Evolutionary conservation across 2,888 invertebrate species (phyloP).

Genomic region (Agrilus cyanescens): DNA sequence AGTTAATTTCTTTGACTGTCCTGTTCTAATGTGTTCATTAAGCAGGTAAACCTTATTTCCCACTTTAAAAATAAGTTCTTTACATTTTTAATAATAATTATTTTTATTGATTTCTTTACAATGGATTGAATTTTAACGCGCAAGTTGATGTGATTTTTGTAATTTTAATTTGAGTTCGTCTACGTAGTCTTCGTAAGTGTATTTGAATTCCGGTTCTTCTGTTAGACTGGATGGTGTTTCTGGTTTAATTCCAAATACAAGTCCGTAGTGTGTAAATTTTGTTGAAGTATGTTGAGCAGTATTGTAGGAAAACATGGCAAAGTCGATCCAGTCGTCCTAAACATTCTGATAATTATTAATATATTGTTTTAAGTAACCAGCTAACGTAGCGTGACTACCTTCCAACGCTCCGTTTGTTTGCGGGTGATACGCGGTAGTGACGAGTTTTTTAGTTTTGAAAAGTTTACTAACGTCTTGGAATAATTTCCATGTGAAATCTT

Average conservation of each 20-base stretch:
- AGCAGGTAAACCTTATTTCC: too few relatives aligned
- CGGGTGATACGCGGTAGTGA: too few relatives aligned
- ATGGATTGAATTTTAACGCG: conserved; percentile 14
- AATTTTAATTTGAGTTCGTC: conserved; percentile 17
- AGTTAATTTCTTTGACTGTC: too few relatives aligned
- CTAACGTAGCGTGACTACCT: conserved; percentile 21
- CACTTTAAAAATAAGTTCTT: background rate
- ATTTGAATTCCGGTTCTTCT: conserved; percentile 18
- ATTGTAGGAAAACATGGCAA: conserved; percentile 20
- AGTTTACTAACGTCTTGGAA: too few relatives aligned
- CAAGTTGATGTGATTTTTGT: conserved; percentile 16
- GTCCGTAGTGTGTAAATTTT: conserved; percentile 14
- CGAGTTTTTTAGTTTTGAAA: too few relatives aligned
- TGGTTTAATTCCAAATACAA: conserved; percentile 14
- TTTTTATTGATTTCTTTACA: conserved; percentile 18
- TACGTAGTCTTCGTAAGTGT: conserved; percentile 21
- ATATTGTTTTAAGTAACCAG: conserved; percentile 22
- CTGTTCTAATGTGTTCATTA: too few relatives aligned
- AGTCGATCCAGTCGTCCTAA: conserved; percentile 10
- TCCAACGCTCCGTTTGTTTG: too few relatives aligned
- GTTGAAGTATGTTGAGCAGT: conserved; percentile 17
- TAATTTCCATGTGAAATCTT: conserved; percentile 10
- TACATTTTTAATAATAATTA: conserved; percentile 15
- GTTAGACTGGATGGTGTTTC: conserved; percentile 12
- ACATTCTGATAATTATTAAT: conserved; percentile 16